phyloP scores from a whole-genome alignment of 2,797 vertebrate genomes.

The Ceryle rudis region DNA sequence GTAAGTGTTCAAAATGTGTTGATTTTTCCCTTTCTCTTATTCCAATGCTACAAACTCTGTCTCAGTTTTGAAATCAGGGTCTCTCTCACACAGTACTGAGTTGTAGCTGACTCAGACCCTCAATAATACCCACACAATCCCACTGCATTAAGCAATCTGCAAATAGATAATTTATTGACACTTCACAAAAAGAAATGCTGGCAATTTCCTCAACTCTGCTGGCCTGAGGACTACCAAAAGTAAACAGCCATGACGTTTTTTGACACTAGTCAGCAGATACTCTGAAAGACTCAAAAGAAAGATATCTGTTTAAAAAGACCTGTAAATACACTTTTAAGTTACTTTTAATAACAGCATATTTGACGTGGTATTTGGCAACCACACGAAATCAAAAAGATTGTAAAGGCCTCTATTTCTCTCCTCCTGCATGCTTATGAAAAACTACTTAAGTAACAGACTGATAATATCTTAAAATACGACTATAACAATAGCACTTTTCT shows the following conservation, averaged over 20 bases:
- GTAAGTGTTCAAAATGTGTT: neutral
- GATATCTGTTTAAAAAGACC: neutral
- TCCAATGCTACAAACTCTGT: neutral
- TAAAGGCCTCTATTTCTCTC: neutral
- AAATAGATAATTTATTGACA: neutral
- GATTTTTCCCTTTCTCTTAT: neutral
- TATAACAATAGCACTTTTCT: neutral
- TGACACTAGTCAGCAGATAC: neutral
- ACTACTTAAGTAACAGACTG: neutral
- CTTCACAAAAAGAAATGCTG: neutral
- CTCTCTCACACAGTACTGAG: neutral
- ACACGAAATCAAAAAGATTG: neutral
- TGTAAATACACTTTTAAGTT: neutral
- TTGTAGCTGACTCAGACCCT: neutral
- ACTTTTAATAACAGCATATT: neutral
- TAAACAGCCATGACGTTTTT: neutral
- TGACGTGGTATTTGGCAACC: neutral
- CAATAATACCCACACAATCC: neutral
- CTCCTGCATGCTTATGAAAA: neutral
- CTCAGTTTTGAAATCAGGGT: neutral
- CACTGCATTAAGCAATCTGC: neutral
- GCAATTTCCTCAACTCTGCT: neutral
- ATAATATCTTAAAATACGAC: neutral
- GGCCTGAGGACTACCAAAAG: neutral
- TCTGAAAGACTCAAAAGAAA: neutral